Base-by-base conservation (phyloP, 2,888 invertebrate species). In the Epistrophe grossulariae region DNA sequence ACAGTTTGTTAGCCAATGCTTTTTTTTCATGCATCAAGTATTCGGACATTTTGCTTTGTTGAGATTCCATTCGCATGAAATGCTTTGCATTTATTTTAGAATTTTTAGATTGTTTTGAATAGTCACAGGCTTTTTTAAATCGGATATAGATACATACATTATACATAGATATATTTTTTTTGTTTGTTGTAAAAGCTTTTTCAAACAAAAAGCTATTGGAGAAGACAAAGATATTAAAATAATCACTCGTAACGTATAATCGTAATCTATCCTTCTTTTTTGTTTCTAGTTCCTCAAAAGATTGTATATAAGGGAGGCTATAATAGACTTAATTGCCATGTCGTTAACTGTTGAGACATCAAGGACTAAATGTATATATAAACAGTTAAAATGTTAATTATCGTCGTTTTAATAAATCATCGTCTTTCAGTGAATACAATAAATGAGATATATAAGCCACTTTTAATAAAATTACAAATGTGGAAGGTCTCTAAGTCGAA, bases 1-100 rank as follows among this genome's bases (percentile, higher is more conserved):
- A 31, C 66, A 66, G 66, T 66, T 35, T 45, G 64, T 66, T 64
- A 64, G 43, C 43, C 43, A 43, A 13, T 24, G 19, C 15, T 62
- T 24, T 64, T 45, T 55, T 8, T n/a, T 28, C 28, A 28, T 45
- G 64, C 66, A 66, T 50, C 48, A 66, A 66, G 48, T 17, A 66
- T 48, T 48, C 17, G 28, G n/a, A 66, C 48, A 35, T 19, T 48
- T 66, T 66, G 48, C 35, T 66, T 48, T 66, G 31, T 66, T 13
- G 24, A 8, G 50, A 45, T 45, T 45, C 11, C 28, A 35, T 66
- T 43, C 40, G 62, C 62, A 24, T 62, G 62, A 62, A 62, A 43
- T 24, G 40, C 24, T 62, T 43, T 24, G 24, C 24, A 43, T 40
- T 62, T 4, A 19, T 43, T 24, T 55, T 55, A 31, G 15, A 55